Percentiles rank a stretch among this genome's conserved stretches.
phyloP scores from a whole-genome alignment of 2,113 vertebrate genomes.

The Monopterus albus region DNA sequence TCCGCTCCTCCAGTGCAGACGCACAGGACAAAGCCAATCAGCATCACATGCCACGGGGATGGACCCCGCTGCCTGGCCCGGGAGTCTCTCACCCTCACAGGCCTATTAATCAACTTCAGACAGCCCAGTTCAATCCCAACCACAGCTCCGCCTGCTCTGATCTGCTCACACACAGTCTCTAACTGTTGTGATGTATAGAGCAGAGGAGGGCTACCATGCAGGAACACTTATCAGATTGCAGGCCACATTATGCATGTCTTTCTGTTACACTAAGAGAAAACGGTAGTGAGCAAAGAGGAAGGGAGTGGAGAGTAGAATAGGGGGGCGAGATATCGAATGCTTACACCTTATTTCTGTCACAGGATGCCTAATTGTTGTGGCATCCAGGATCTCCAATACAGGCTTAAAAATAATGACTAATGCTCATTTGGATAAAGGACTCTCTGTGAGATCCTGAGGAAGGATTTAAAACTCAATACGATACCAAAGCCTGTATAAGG shows the following conservation, averaged over 20 bases:
- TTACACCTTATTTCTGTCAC: constrained; percentile 83
- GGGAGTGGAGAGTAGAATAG: constrained; percentile 33
- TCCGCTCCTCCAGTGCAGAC: constrained; percentile 99
- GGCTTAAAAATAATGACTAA: constrained; percentile 79
- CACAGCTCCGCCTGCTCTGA: constrained; percentile 80
- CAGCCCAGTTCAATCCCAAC: constrained; percentile 93
- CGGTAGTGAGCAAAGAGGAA: constrained; percentile 52
- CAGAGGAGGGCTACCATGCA: constrained; percentile 75
- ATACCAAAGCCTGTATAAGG: constrained; percentile 67
- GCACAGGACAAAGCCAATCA: constrained; percentile 99
- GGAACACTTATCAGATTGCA: constrained; percentile 86
- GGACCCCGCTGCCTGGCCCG: constrained; percentile 99
- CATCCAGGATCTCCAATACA: constrained; percentile 78
- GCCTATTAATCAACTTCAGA: constrained; percentile 99
- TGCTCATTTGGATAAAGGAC: constrained; percentile 83
- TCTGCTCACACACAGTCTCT: constrained; percentile 32
- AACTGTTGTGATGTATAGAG: constrained; percentile 86
- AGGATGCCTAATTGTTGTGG: constrained; percentile 78
- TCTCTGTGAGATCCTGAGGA: constrained; percentile 69
- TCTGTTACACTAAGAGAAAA: constrained; percentile 73
- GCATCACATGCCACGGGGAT: constrained; percentile 99
- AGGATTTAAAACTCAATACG: constrained; percentile 72
- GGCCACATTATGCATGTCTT: constrained; percentile 84
- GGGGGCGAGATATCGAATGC: constrained; percentile 78
- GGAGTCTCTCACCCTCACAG: constrained; percentile 99